Evolutionary conservation across 1,140 invertebrate genomes (phyloP).

Genomic region (Maconellicoccus hirsutus): DNA sequence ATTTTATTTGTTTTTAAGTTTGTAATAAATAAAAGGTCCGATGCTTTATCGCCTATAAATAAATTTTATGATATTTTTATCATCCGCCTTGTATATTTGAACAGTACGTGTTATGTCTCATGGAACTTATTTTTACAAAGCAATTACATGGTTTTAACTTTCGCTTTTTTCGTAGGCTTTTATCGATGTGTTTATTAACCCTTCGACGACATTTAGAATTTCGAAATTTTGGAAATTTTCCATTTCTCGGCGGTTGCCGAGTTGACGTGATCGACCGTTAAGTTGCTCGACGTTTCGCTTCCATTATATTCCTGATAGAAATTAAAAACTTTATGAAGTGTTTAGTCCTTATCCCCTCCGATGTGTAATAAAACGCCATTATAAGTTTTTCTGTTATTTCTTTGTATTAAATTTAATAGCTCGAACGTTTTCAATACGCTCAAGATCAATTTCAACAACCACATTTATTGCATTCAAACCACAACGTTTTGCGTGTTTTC

Average conservation of each 20-base stretch:
- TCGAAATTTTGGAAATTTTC: too few relatives aligned
- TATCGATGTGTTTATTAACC: too few relatives aligned
- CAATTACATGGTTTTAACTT: not conserved
- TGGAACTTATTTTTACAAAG: slow-evolving; percentile 17
- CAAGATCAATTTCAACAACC: slow-evolving; percentile 8
- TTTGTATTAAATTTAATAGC: slow-evolving; percentile 20
- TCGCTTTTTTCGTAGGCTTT: too few relatives aligned
- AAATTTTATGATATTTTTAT: slow-evolving; percentile 20
- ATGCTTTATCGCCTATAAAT: slow-evolving; percentile 19
- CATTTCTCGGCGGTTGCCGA: too few relatives aligned
- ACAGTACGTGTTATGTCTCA: slow-evolving; percentile 3
- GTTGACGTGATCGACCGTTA: too few relatives aligned
- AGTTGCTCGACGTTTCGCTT: too few relatives aligned
- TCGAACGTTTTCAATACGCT: slow-evolving; percentile 9
- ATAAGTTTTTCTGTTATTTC: slow-evolving; percentile 18
- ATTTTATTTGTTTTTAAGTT: slow-evolving; percentile 22
- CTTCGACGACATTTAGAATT: too few relatives aligned
- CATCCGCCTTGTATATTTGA: slow-evolving; percentile 4
- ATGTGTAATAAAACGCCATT: not conserved
- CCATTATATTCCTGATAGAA: not conserved
- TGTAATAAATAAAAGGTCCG: slow-evolving; percentile 16
- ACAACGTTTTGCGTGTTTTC: not conserved
- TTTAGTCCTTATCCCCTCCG: not conserved
- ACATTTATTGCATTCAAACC: not conserved
- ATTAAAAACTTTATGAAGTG: slow-evolving; percentile 19